Base-by-base conservation (phyloP, 2,888 invertebrate genomes). In the Tyria jacobaeae region DNA sequence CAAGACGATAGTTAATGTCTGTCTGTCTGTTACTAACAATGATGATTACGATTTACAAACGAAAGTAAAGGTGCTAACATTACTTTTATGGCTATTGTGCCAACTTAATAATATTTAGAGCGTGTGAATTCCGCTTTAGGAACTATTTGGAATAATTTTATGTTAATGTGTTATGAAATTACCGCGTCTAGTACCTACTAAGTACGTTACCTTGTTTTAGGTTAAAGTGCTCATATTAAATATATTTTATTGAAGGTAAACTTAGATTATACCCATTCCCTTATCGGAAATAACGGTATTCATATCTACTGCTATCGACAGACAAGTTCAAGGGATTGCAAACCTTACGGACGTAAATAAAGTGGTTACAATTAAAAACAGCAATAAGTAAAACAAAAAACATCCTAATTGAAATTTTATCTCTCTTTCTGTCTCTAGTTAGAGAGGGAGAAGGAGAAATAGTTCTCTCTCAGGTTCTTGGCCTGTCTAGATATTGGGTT, bases 51-150 rank as follows among this genome's bases (percentile, higher is more conserved):
- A 62, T 60, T 67, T 70, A 58, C 50, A 17, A 64, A 62, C 49
- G 82, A 83, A 83, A 86, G 85, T 84, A 83, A 86, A 84, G 81
- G 73, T 70, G 72, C 60, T 64, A 68, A 64, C 68, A 76, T 81
- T 64, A 72, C 76, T 75, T 81, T 82, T 80, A 81, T 84, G 73
- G 70, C 67, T 68, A 66, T 65, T 73, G 75, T 81, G 48, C 56
- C 51, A 64, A 60, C 59, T 25, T 24, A 60, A 56, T 60, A 56
- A 37, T 64, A 88, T 89, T 84, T 80, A 82, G 90, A 90, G 89
- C 91, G 90, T 90, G 90, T 75, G 89, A 90, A 64, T 64, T 84
- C 76, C 70, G 68, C 67, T 54, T 62, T 57, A 66, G 64, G 61
- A 64, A 66, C 62, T 72, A 51, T 62, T 50, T 15, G 64, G 59